Base-by-base conservation (phyloP, 1,140 invertebrate genomes). In the Drosophila sp. region DNA sequence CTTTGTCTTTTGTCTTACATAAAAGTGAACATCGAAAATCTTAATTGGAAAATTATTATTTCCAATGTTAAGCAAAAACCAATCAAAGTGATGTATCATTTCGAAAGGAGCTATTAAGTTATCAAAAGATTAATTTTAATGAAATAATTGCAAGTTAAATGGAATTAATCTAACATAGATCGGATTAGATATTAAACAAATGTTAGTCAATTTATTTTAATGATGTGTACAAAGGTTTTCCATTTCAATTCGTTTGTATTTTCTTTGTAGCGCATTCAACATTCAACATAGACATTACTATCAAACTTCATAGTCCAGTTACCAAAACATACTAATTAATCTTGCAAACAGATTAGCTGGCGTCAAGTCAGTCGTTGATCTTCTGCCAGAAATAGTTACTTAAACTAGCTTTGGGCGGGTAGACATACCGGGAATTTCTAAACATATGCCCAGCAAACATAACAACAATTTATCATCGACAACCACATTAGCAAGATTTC, bases 311-410 rank as follows among this genome's bases (percentile, higher is more conserved):
- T 56, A 66, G 25, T 60, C 8, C 10, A 69, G 60, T 38, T 66
- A 38, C 17, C 7, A 35, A 10, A 32, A 25, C 32, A 11, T 58
- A 69, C 32, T 68, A 78, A 73, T 71, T 68, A 72, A 23, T 57
- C 57, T 69, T 64, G 71, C 72, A 78, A 66, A 80, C 38, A 76
- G 63, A 79, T 50, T 27, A 4, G 66, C 25, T 44, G 30, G 8
- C n/a, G 11, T 38, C 35, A 38, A 38, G 10, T 38, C 29, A 68
- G 79, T 82, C 69, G 63, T 76, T 80, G 76, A 83, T 84, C 72
- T 84, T 57, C 62, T 30, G 40, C 35, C 55, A 62, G 35, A 77
- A 72, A 38, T 33, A 10, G 50, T 55, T 56, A 68, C 17, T 58
- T 58, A 25, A 1, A 4, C 17, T 23, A 5, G 17, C 17, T 33